A percentile compares a stretch with the other conserved stretches of the same genome.
Conservation (phyloP, 2,113 vertebrate genomes). For the Saccopteryx leptura region DNA sequence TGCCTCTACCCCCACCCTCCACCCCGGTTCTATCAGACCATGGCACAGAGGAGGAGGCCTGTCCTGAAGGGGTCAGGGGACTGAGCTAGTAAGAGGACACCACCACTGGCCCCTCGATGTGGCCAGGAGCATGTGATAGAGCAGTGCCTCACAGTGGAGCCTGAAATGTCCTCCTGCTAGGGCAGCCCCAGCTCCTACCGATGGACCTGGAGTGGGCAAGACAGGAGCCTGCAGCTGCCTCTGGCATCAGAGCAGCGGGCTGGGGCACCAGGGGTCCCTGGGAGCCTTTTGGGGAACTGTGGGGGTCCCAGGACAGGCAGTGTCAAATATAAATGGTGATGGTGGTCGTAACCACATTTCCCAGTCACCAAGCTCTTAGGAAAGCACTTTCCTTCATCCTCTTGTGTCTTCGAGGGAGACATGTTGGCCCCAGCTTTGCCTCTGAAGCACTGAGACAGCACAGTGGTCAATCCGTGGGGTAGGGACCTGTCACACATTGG, state of each 20-base stretch:
- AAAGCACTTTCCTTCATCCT: neutral
- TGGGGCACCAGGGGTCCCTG: rapidly evolving
- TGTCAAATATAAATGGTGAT: rapidly evolving
- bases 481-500: neutral
- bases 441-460: neutral
- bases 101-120: rapidly evolving
- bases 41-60: neutral
- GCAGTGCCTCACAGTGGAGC: neutral
- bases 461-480: rapidly evolving
- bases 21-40: rapidly evolving
- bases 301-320: neutral
- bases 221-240: neutral
- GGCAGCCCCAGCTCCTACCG: neutral
- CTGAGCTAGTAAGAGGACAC: rapidly evolving
- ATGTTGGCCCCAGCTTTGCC: rapidly evolving
- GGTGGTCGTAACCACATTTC: neutral
- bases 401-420: neutral
- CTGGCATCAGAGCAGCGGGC: neutral
- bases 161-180: too few relatives aligned
- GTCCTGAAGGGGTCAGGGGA: neutral
- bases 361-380: rapidly evolving
- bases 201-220: neutral
- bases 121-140: too few relatives aligned
- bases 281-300: neutral
- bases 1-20: neutral